A percentile compares a stretch with the other conserved stretches of the same genome.
Conservation (phyloP, 2,888 invertebrate genomes). For the Quadriops clusia region DNA sequence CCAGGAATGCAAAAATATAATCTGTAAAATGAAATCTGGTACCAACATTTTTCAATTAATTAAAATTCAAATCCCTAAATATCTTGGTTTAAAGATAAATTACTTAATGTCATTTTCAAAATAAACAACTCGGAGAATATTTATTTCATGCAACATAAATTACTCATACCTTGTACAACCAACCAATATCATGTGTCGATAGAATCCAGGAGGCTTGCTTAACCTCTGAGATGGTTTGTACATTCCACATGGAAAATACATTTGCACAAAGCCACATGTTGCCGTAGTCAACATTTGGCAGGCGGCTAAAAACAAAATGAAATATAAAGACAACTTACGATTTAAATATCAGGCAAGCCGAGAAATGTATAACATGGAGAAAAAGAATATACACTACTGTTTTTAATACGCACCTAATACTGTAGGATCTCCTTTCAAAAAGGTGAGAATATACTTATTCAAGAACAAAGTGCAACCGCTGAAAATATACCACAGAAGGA, state of each 20-base stretch:
- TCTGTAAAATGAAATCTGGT: too few relatives aligned
- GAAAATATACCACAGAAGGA: constrained; percentile 63
- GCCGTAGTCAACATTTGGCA: constrained; percentile 67
- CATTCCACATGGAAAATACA: constrained; percentile 63
- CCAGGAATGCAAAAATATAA: too few relatives aligned
- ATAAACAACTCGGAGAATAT: too few relatives aligned
- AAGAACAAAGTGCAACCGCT: constrained; percentile 65
- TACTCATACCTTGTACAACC: constrained; percentile 62
- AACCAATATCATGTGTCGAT: constrained; percentile 59
- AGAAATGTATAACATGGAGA: too few relatives aligned
- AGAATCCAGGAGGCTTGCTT: constrained; percentile 54
- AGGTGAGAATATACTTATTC: constrained; percentile 65
- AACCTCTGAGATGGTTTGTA: constrained; percentile 48
- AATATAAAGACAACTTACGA: constrained; percentile 4
- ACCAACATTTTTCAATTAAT: too few relatives aligned
- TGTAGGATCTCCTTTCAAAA: constrained; percentile 59
- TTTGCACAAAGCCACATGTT: constrained; percentile 59
- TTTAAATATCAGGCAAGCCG: too few relatives aligned
- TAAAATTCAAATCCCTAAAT: too few relatives aligned
- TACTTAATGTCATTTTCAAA: constrained; percentile 5
- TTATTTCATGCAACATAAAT: too few relatives aligned
- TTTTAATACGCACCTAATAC: constrained; percentile 46
- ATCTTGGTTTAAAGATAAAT: too few relatives aligned
- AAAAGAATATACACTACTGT: too few relatives aligned
- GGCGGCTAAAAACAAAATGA: constrained; percentile 42